Base-by-base conservation (phyloP, 2,888 invertebrate genomes). In the Trilocha varians region DNA sequence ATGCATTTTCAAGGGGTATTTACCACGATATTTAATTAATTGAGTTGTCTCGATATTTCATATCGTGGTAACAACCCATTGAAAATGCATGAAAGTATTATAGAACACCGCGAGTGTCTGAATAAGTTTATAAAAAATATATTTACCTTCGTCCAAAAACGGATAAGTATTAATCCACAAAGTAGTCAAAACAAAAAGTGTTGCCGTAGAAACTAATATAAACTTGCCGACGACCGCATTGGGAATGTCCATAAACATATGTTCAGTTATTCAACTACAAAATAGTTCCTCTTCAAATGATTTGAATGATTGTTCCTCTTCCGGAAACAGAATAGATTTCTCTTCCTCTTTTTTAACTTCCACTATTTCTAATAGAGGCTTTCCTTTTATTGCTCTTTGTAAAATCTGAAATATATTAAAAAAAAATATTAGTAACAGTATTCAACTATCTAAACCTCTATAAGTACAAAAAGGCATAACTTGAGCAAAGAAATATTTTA, bases 91-190 rank as follows among this genome's bases (percentile, higher is more conserved):
- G n/a, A n/a, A n/a, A n/a, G n/a, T n/a, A n/a, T 5, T 15, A 13
- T 34, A 34, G 14, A 14, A n/a, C n/a, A n/a, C n/a, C n/a, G n/a
- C n/a, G n/a, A n/a, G n/a, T n/a, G n/a, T n/a, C n/a, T n/a, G n/a
- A n/a, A n/a, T n/a, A n/a, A n/a, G n/a, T n/a, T n/a, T n/a, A n/a
- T n/a, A n/a, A n/a, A 35, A 6, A 25, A n/a, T 32, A 25, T 33
- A 39, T 9, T 67, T 62, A 84, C 91, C 87, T 80, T 88, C 79
- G 61, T 88, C 87, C 56, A 91, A 87, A 57, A 93, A 91, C 2
- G 92, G 92, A 54, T 91, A 84, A 36, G 89, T 87, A 44, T 91
- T 88, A 13, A 91, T 74, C 92, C 92, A 92, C 43, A 90, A 69
- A 32, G 89, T 87, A 48, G 91, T 87, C 56, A 90, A 84, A 1